Evolutionary conservation across 1,140 invertebrate genomes (phyloP).

Genomic region (Cyrtorhinus lividipennis): DNA sequence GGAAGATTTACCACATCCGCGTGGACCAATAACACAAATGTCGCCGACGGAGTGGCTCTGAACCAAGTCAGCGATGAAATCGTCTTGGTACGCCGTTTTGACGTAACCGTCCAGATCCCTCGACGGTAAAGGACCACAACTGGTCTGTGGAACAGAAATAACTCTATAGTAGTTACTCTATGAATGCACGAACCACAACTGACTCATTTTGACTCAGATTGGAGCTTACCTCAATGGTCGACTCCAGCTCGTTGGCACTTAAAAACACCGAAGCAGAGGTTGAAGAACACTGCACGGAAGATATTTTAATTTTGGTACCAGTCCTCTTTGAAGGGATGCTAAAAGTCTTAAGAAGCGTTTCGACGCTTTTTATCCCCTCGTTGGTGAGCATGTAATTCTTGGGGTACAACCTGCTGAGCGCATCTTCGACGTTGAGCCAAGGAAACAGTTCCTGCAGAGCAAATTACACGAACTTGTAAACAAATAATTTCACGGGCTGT

Average conservation of each 20-base stretch:
- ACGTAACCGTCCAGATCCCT: constrained; percentile 7
- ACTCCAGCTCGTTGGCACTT: neutral
- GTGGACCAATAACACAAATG: constrained; percentile 77
- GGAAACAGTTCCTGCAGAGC: constrained; percentile 51
- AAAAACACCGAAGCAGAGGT: constrained; percentile 1
- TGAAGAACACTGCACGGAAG: constrained; percentile 2
- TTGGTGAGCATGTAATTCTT: constrained; percentile 58
- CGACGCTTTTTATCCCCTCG: constrained; percentile 53
- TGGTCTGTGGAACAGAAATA: neutral
- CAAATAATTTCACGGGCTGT: too few relatives aligned
- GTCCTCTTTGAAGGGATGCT: constrained; percentile 30
- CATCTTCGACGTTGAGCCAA: constrained; percentile 41
- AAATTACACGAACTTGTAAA: too few relatives aligned
- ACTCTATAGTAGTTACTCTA: too few relatives aligned
- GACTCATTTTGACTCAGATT: too few relatives aligned
- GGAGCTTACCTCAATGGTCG: constrained; percentile 1
- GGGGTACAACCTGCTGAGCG: constrained; percentile 68
- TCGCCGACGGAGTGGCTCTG: constrained; percentile 63
- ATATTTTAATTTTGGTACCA: neutral
- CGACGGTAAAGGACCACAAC: constrained; percentile 2
- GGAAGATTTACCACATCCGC: constrained; percentile 83
- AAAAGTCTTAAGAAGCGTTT: constrained; percentile 47
- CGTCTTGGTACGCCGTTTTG: constrained; percentile 63
- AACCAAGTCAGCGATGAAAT: constrained; percentile 59
- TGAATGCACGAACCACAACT: too few relatives aligned